Base-by-base conservation (phyloP, 2,797 vertebrate species). In the Urosaurus nigricauda region DNA sequence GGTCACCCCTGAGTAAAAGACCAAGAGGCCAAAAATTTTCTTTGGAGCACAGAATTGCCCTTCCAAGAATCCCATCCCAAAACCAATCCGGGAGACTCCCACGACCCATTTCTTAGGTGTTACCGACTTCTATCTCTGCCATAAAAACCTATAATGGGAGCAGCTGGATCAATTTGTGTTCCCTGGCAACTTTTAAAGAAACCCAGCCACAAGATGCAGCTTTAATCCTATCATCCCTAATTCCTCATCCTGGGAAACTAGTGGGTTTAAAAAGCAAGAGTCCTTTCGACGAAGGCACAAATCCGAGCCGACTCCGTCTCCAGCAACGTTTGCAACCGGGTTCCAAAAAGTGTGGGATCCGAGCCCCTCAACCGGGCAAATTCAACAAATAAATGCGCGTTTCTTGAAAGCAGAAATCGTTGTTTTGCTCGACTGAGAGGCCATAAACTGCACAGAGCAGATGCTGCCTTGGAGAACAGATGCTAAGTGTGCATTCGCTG, bases 41-140 rank as follows among this genome's bases (percentile, higher is more conserved):
- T 3, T 4, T 19, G 47, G 11, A 47, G 0, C 32, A 8, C 5
- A 17, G 14, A 1, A 16, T 2, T 3, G 53, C 32, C 16, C 1
- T n/a, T 19, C 12, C 12, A 29, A 3, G 80, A 35, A 5, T 9
- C 1, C 19, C 51, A 0, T 2, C 2, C 58, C 12, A 65, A 65
- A 65, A 16, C 3, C 2, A 7, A 2, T 29, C 13, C 26, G 21
- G 19, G 21, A 43, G 35, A 40, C 13, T 24, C 21, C 13, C 43
- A 51, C 43, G 0, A 21, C 14, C 26, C 26, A 32, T 32, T 71
- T 16, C 4, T n/a, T n/a, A n/a, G n/a, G n/a, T n/a, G n/a, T n/a
- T n/a, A n/a, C n/a, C n/a, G n/a, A 35, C 53, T 80, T 80, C 56
- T 60, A 35, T 26, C 24, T 35, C n/a, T 63, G 9, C 11, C 12